These are phyloP conservation scores for Delia radicum DNA, from an alignment of 1,140 invertebrate genomes.

Conservation along the genomic window DNA sequence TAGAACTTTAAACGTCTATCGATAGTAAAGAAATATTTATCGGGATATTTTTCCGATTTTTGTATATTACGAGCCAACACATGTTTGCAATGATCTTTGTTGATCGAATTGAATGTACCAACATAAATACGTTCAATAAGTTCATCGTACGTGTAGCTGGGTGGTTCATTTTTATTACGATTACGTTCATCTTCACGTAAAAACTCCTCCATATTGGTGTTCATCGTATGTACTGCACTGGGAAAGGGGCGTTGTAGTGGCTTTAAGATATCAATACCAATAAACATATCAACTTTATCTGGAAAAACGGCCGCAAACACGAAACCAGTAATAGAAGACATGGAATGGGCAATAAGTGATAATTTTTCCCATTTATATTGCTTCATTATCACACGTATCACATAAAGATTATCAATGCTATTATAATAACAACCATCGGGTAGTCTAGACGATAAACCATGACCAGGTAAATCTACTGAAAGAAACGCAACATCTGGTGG, in stretches of 20 bases:
- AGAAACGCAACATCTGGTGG: slow-evolving; percentile 63
- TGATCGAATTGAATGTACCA: slow-evolving; percentile 59
- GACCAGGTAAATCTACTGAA: slow-evolving; percentile 71
- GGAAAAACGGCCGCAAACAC: slow-evolving; percentile 63
- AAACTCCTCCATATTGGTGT: slow-evolving; percentile 58
- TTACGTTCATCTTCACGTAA: slow-evolving; percentile 57
- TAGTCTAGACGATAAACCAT: slow-evolving; percentile 69
- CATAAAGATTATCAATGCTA: slow-evolving; percentile 60
- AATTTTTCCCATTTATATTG: slow-evolving; percentile 72
- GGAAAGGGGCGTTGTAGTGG: slow-evolving; percentile 55
- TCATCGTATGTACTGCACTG: slow-evolving; percentile 41
- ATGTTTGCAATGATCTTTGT: slow-evolving; percentile 60
- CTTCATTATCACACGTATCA: slow-evolving; percentile 64
- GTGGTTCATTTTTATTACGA: slow-evolving; percentile 58
- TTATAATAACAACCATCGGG: slow-evolving; percentile 67
- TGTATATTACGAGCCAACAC: slow-evolving; percentile 63
- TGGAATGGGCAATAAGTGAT: slow-evolving; percentile 67
- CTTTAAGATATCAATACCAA: slow-evolving; percentile 66
- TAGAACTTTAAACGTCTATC: slow-evolving; percentile 62
- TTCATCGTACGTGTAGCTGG: slow-evolving; percentile 64
- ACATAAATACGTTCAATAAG: slow-evolving; percentile 60
- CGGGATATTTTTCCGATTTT: slow-evolving; percentile 60
- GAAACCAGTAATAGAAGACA: slow-evolving; percentile 64
- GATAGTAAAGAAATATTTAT: slow-evolving; percentile 64
- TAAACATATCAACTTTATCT: slow-evolving; percentile 63